Evolutionary conservation across 2,113 vertebrate genomes (phyloP).

Genomic region (Tor tambroides): DNA sequence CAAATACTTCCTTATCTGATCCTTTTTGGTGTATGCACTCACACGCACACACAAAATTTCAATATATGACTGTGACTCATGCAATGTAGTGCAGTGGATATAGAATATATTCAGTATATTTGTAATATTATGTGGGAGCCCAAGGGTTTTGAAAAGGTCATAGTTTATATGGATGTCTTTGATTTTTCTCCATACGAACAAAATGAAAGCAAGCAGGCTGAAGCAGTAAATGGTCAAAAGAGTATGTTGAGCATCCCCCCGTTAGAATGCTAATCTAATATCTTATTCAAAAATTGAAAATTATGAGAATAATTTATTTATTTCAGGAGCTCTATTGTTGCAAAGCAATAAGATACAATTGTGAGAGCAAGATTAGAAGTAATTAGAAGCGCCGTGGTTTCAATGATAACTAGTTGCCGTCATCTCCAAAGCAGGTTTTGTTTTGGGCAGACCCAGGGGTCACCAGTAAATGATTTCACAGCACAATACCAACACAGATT

Average conservation of each 20-base stretch:
- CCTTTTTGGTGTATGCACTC: background rate
- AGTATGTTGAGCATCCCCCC: background rate
- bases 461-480: conserved; percentile 5
- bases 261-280: background rate
- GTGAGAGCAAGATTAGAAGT: conserved; percentile 14
- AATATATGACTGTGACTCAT: background rate
- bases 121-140: background rate
- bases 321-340: background rate
- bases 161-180: background rate
- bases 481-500: background rate
- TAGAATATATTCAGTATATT: conserved; percentile 11
- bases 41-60: background rate
- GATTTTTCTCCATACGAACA: background rate
- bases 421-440: conserved; percentile 17
- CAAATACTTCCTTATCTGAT: background rate
- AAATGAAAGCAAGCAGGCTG: background rate
- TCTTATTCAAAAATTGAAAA: conserved; percentile 1
- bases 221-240: background rate
- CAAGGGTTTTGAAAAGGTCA: conserved; percentile 6
- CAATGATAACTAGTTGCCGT: background rate
- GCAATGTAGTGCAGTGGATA: background rate
- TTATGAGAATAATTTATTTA: background rate
- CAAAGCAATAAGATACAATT: background rate
- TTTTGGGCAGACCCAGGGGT: conserved; percentile 19
- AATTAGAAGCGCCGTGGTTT: background rate